Base-by-base conservation (phyloP, 2,888 invertebrate genomes). In the Diarsia rubi region DNA sequence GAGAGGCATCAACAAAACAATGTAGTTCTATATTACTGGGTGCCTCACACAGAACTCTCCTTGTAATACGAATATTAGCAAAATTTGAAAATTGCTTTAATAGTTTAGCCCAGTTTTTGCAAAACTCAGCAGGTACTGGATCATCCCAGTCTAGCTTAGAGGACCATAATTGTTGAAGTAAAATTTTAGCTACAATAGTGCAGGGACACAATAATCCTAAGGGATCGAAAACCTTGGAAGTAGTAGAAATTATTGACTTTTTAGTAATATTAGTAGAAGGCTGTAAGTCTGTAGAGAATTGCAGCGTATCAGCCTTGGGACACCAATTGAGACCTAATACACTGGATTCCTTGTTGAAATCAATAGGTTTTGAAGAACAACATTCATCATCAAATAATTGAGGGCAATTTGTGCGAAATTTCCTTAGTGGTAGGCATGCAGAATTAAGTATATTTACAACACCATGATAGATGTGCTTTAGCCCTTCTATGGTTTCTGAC, bases 101-200 rank as follows among this genome's bases (percentile, higher is more conserved):
- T 2, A 59, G 31, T 11, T 31, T 31, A 11, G 19, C 9, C 59
- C 54, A 31, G 31, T 60, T 60, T 37, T 37, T 60, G 12, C 60
- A 60, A 60, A 60, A 37, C 21, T 60, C 60, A 21, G 37, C 21
- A 21, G 60, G 60, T 21, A 60, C 60, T 60, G 60, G 60, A 60
- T 60, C 60, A 37, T 60, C 60, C 60, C 37, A 37, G 37, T 60
- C 60, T 21, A 60, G 37, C 21, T 60, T 60, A 60, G 37, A 60
- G 31, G 37, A 60, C 60, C 60, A 60, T 60, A 37, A 37, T 37
- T 37, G 37, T 60, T 60, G 60, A 21, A 60, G 21, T 37, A n/a
- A 37, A 37, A 60, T 60, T 12, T 60, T 60, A 21, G 60, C 60
- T 21, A 60, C 37, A n/a, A 60, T 60, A 37, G n/a, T 42, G 8